phyloP scores from a whole-genome alignment of 2,113 vertebrate genomes.

The Galeopterus variegatus region DNA sequence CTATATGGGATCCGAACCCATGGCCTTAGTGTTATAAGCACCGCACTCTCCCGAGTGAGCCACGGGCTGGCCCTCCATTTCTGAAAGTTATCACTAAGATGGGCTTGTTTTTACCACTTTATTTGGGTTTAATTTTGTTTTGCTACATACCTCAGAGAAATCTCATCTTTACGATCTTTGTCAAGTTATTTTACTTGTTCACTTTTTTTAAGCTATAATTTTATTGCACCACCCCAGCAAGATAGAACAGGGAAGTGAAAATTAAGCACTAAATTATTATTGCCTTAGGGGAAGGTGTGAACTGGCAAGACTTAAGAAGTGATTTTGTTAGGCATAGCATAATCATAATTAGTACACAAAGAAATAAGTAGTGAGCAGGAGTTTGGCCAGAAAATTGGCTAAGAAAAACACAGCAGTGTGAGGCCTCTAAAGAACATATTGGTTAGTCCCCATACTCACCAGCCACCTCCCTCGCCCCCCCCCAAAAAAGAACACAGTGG shows the following conservation, averaged over 20 bases:
- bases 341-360: not conserved
- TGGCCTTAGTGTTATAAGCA: too few relatives aligned
- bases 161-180: not conserved
- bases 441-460: too few relatives aligned
- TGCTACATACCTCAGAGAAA: not conserved
- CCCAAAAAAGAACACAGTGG: too few relatives aligned
- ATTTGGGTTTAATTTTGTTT: not conserved
- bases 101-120: not conserved
- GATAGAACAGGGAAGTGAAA: not conserved
- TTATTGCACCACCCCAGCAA: not conserved
- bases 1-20: too few relatives aligned
- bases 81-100: not conserved
- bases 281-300: not conserved
- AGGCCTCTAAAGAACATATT: not conserved
- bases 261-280: not conserved
- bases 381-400: not conserved
- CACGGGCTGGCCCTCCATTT: too few relatives aligned
- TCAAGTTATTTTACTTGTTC: not conserved
- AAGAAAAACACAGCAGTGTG: not conserved
- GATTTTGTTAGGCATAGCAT: not conserved
- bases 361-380: not conserved
- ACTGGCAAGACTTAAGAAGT: not conserved
- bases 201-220: not conserved
- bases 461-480: too few relatives aligned
- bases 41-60: too few relatives aligned